phyloP scores from a whole-genome alignment of 2,888 invertebrate genomes.

The Drosophila conformis region DNA sequence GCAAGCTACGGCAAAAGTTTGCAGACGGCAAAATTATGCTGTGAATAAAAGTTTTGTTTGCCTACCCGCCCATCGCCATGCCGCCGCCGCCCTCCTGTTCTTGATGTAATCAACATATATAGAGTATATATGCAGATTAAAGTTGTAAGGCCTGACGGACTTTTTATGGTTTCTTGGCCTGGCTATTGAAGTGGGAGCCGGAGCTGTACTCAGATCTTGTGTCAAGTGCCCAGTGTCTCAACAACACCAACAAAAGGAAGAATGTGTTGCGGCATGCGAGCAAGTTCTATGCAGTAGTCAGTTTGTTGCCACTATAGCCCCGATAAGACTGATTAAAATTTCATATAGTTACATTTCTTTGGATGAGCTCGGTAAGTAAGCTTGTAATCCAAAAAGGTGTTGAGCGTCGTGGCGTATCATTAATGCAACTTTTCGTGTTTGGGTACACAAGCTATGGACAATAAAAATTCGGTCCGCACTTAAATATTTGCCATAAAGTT shows the following conservation, averaged over 20 bases:
- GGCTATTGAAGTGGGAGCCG: slow-evolving; percentile 24
- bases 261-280: slow-evolving; percentile 6
- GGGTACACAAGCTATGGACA: slow-evolving; percentile 27
- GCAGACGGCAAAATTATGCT: slow-evolving; percentile 66
- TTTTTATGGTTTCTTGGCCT: slow-evolving; percentile 53
- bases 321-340: slow-evolving; percentile 56
- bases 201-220: slow-evolving; percentile 19
- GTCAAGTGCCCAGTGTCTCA: slow-evolving; percentile 44
- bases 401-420: slow-evolving; percentile 49
- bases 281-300: slow-evolving; percentile 15
- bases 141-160: slow-evolving; percentile 49
- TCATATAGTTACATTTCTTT: slow-evolving; percentile 31
- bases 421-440: slow-evolving; percentile 55
- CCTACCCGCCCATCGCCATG: background rate
- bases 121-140: slow-evolving; percentile 56
- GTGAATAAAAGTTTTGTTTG: slow-evolving; percentile 63
- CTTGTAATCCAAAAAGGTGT: slow-evolving; percentile 59
- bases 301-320: slow-evolving; percentile 5
- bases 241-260: slow-evolving; percentile 7
- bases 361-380: slow-evolving; percentile 16
- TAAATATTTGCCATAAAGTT: slow-evolving; percentile 69
- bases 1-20: slow-evolving; percentile 59
- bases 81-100: background rate
- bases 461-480: slow-evolving; percentile 47
- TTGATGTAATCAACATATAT: slow-evolving; percentile 18